These are phyloP conservation scores for Triplophysa dalaica DNA, from an alignment of 2,113 vertebrate species.

Conservation along the genomic window DNA sequence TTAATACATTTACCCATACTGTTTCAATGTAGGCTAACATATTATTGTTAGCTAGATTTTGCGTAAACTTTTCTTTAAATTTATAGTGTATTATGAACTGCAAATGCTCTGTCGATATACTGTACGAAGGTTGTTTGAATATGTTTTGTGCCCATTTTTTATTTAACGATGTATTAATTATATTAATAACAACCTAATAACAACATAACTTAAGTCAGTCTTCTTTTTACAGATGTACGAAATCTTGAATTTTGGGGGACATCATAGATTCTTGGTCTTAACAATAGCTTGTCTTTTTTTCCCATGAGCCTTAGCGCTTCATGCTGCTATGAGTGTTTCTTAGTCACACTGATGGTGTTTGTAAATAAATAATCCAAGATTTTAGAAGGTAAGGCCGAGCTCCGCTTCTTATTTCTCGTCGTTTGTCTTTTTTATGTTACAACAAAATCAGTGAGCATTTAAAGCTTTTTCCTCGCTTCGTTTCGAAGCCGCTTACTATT, in stretches of 20 bases:
- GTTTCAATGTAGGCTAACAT: too few relatives aligned
- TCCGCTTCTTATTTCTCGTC: background rate
- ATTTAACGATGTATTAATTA: background rate
- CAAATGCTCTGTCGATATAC: too few relatives aligned
- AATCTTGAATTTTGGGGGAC: background rate
- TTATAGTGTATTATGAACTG: too few relatives aligned
- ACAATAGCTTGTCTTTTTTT: constrained; percentile 35
- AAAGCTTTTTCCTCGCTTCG: background rate
- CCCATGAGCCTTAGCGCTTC: constrained; percentile 44
- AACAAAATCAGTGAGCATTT: background rate
- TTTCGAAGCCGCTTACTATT: background rate
- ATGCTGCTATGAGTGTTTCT: constrained; percentile 22
- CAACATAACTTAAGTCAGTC: too few relatives aligned
- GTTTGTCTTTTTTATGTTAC: background rate
- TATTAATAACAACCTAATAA: background rate
- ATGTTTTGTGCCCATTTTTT: background rate
- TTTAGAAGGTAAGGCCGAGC: constrained; percentile 37
- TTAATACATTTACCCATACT: too few relatives aligned
- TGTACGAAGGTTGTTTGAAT: too few relatives aligned
- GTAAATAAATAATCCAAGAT: constrained; percentile 34
- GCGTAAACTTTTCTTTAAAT: too few relatives aligned
- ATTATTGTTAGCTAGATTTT: too few relatives aligned
- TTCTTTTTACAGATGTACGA: background rate
- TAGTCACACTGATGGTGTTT: constrained; percentile 31
- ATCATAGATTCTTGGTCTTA: background rate